Evolutionary conservation across 2,797 vertebrate genomes (phyloP).

Genomic region (Mionectes olivaceus): DNA sequence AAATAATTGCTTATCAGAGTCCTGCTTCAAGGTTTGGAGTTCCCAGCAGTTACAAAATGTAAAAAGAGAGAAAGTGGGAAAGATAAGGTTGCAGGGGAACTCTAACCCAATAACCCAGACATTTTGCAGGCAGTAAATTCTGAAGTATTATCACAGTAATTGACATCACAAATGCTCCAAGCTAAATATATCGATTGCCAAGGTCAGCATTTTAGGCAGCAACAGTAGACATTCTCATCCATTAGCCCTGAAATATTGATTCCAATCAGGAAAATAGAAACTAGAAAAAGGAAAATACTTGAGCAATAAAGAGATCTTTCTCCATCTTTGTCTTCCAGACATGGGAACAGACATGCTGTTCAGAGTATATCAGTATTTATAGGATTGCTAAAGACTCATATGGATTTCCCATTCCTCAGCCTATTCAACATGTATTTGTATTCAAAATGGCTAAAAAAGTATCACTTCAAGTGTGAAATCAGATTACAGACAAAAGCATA

Average conservation of each 20-base stretch:
- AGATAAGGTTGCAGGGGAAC: conserved; percentile 13
- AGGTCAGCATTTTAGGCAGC: conserved; percentile 67
- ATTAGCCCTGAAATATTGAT: conserved; percentile 73
- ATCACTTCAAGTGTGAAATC: neutral
- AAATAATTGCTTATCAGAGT: conserved; percentile 44
- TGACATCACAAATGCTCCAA: conserved; percentile 56
- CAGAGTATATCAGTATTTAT: conserved; percentile 4
- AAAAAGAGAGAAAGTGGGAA: neutral
- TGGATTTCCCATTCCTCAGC: neutral
- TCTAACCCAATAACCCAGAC: conserved; percentile 57
- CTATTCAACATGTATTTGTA: neutral
- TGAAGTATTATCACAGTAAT: conserved; percentile 54
- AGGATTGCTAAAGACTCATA: neutral
- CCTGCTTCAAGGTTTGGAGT: neutral
- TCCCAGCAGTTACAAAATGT: neutral
- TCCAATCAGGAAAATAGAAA: conserved; percentile 63
- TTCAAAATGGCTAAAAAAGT: neutral
- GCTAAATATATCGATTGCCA: conserved; percentile 71
- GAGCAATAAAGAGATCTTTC: conserved; percentile 65
- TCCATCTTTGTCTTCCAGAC: conserved; percentile 67
- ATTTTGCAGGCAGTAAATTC: conserved; percentile 45
- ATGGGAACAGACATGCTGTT: conserved; percentile 4
- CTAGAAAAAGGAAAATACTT: conserved; percentile 45
- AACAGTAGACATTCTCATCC: conserved; percentile 41
- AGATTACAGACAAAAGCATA: neutral